Conservation (phyloP, 2,113 vertebrate species). For the Mesocricetus auratus region DNA sequence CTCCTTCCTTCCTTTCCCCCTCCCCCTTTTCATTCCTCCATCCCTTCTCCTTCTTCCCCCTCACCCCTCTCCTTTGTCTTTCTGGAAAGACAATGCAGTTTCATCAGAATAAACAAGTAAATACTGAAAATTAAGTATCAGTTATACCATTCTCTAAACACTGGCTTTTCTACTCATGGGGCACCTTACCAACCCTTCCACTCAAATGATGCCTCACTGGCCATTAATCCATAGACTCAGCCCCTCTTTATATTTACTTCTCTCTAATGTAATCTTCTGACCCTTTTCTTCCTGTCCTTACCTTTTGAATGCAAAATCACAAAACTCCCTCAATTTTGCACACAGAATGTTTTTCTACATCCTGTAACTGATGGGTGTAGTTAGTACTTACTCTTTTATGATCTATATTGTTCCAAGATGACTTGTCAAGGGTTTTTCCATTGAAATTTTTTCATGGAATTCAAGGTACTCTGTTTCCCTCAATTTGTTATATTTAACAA, state of each 20-base stretch:
- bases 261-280: neutral
- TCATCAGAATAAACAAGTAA: neutral
- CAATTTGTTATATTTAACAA: neutral
- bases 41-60: too few species aligned
- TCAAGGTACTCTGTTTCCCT: neutral
- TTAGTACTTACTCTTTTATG: neutral
- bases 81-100: slow-evolving; percentile 19
- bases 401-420: neutral
- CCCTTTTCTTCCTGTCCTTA: neutral
- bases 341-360: neutral
- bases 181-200: neutral
- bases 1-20: too few species aligned
- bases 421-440: neutral
- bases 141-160: neutral
- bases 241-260: neutral
- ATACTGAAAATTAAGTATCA: neutral
- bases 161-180: neutral
- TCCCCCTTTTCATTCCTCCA: neutral
- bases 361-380: neutral
- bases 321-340: neutral
- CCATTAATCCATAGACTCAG: neutral
- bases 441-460: neutral
- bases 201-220: neutral
- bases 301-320: slow-evolving; percentile 14
- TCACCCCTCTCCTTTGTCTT: neutral